Conservation (phyloP, 2,888 invertebrate species). For the Drosophila mettleri region DNA sequence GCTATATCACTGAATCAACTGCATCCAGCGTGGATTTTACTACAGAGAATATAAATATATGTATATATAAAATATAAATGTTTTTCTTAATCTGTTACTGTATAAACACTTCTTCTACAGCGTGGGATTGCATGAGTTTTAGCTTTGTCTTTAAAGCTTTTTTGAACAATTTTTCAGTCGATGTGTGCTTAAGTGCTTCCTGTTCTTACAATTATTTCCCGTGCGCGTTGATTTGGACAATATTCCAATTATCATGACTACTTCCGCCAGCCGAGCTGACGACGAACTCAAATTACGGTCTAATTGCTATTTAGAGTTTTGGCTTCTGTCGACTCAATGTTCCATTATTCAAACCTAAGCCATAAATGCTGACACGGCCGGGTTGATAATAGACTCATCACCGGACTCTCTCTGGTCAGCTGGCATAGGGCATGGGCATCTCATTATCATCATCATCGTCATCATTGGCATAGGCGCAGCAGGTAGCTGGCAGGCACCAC, state of each 20-base stretch:
- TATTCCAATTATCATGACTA: slow-evolving; percentile 70
- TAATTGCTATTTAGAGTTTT: slow-evolving; percentile 75
- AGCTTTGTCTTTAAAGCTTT: not conserved
- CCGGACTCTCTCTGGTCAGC: slow-evolving; percentile 3
- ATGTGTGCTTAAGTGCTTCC: slow-evolving; percentile 33
- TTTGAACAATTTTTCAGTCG: slow-evolving; percentile 8
- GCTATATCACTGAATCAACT: too few relatives aligned
- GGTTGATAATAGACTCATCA: slow-evolving; percentile 72
- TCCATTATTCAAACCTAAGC: slow-evolving; percentile 70
- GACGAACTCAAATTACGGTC: slow-evolving; percentile 61
- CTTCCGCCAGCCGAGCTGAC: slow-evolving; percentile 53
- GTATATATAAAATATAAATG: too few relatives aligned
- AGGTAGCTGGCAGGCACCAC: slow-evolving; percentile 52
- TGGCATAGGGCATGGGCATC: slow-evolving; percentile 4
- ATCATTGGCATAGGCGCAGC: slow-evolving; percentile 44
- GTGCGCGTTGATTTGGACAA: slow-evolving; percentile 14
- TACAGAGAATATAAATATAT: too few relatives aligned
- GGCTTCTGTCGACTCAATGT: slow-evolving; percentile 39
- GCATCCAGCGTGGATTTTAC: too few relatives aligned
- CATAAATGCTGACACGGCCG: slow-evolving; percentile 65
- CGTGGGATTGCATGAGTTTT: not conserved
- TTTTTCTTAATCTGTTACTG: not conserved
- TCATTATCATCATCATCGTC: slow-evolving; percentile 9
- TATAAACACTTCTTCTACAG: not conserved
- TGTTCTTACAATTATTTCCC: slow-evolving; percentile 33